Conservation (phyloP, 2,113 vertebrate species). For the Micronisus gabar region DNA sequence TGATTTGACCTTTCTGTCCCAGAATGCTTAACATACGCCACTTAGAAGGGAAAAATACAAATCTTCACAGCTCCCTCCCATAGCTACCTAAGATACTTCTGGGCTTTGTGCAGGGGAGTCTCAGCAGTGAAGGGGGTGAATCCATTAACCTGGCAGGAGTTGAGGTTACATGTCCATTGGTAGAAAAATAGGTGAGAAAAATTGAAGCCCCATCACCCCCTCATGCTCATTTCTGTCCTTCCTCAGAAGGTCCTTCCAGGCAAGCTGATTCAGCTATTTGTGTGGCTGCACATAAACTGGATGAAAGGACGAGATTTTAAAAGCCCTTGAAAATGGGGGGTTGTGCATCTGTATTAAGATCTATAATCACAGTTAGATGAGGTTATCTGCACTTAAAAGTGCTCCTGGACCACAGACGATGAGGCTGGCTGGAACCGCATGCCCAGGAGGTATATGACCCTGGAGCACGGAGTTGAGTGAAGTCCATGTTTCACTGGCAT, state of each 20-base stretch:
- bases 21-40: background rate
- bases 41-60: background rate
- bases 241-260: background rate
- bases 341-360: background rate
- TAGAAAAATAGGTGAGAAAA: background rate
- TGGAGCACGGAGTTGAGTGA: background rate
- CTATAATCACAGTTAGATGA: background rate
- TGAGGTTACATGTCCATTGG: background rate
- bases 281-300: background rate
- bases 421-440: fast-evolving
- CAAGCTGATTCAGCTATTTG: background rate
- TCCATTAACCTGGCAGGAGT: background rate
- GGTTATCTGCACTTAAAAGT: background rate
- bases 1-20: background rate
- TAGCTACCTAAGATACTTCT: background rate
- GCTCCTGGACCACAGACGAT: background rate
- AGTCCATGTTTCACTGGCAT: background rate
- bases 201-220: background rate
- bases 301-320: background rate
- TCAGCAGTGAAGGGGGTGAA: background rate
- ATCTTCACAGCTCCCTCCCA: background rate
- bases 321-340: background rate
- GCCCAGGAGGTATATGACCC: background rate
- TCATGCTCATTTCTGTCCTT: background rate
- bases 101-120: background rate